Base-by-base conservation (phyloP, 2,113 vertebrate genomes). In the Syngnathoides biaculeatus region DNA sequence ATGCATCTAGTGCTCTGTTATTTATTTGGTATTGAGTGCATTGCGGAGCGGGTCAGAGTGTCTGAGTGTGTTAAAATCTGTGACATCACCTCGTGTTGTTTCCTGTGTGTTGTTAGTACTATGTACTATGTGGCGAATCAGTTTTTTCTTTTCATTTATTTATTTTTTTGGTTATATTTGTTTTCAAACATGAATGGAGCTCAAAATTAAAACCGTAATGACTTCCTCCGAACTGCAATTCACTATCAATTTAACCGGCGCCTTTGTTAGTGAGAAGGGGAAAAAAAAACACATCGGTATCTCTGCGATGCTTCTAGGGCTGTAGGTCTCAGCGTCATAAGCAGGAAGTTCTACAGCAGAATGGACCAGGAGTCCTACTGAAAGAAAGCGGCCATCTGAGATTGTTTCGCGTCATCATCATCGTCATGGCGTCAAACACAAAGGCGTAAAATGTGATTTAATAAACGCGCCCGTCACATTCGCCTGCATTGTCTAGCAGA, bases 401-500 rank as follows among this genome's bases (percentile, higher is more conserved):
- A 86, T 82, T 86, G 80, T 77, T 75, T 81, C 87, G 79, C 86
- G 72, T 82, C 84, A 77, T 76, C 79, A 76, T 75, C 77, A 76
- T 74, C 79, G 76, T 75, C 77, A 76, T 76, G 83, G 79, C 80
- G 74, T 79, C 68, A 77, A 85, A 86, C 78, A 78, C 45, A 83
- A 81, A 85, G 79, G 64, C 35, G 74, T 64, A 79, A 90, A 85
- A 80, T 70, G 72, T 84, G 78, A 80, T 84, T 83, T 85, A 79
- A 87, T 81, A 82, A 89, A 87, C 78, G 85, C 86, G 83, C 79
- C 82, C 83, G 73, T 87, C 85, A 89, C 89, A 88, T 90, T 91
- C 89, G 89, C 85, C 90, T 90, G 86, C 86, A 90, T 90, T 87
- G 85, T 83, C 83, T 88, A 86, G 87, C 86, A 87, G 87, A 90